A percentile compares a stretch with the other conserved stretches of the same genome.
Conservation (phyloP, 2,888 invertebrate genomes). For the Fissipunctia ypsillon region DNA sequence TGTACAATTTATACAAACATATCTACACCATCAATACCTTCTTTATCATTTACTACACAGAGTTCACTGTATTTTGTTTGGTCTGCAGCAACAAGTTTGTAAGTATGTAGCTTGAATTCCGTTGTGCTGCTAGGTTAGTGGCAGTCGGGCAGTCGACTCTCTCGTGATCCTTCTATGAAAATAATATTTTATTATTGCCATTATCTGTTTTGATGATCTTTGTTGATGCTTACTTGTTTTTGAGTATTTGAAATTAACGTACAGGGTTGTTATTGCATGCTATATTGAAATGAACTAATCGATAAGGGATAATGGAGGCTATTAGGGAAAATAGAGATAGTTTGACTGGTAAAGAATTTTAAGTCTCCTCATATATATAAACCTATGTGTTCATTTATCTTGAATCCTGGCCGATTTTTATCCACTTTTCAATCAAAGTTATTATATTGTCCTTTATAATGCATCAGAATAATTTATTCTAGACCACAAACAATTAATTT, state of each 20-base stretch:
- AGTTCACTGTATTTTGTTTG: slow-evolving; percentile 62
- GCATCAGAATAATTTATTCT: not conserved
- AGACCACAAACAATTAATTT: not conserved
- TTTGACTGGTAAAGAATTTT: not conserved
- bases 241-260: slow-evolving; percentile 58
- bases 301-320: too few species aligned
- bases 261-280: not conserved
- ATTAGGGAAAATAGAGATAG: not conserved
- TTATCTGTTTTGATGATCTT: slow-evolving; percentile 74
- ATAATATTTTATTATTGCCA: slow-evolving; percentile 86
- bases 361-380: too few species aligned
- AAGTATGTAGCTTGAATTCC: slow-evolving; percentile 83
- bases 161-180: slow-evolving; percentile 85
- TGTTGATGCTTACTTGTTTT: slow-evolving; percentile 73
- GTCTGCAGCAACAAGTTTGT: slow-evolving; percentile 67
- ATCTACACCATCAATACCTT: slow-evolving; percentile 32
- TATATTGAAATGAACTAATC: not conserved
- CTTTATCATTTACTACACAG: slow-evolving; percentile 62
- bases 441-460: not conserved
- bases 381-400: too few species aligned
- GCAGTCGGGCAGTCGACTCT: slow-evolving; percentile 79
- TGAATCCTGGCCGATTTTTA: too few species aligned
- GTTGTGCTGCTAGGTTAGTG: slow-evolving; percentile 78
- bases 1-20: slow-evolving; percentile 80
- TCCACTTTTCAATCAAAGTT: not conserved